These are phyloP conservation scores for Lottia scabra DNA, from an alignment of 2,888 invertebrate species.

Conservation along the genomic window DNA sequence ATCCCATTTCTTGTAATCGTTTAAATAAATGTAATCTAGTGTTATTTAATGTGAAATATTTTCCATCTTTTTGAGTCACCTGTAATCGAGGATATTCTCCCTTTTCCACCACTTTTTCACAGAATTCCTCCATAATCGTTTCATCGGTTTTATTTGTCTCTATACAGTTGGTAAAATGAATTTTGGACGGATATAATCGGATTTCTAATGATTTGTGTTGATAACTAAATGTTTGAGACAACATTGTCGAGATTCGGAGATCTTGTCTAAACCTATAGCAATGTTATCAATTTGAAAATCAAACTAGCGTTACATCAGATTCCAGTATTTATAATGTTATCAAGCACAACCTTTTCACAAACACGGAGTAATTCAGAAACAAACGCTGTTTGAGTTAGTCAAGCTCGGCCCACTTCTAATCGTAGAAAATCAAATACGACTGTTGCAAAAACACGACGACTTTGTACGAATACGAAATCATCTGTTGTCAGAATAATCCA, in stretches of 20 bases:
- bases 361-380: too few relatives aligned
- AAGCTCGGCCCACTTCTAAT: too few relatives aligned
- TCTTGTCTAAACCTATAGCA: too few relatives aligned
- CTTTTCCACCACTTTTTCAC: constrained; percentile 24
- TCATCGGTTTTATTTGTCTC: constrained; percentile 22
- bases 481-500: too few relatives aligned
- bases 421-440: too few relatives aligned
- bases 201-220: constrained; percentile 13
- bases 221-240: constrained; percentile 8
- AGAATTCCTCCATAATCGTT: constrained; percentile 24
- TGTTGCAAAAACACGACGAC: too few relatives aligned
- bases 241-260: constrained; percentile 1
- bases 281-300: too few relatives aligned
- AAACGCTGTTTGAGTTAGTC: too few relatives aligned
- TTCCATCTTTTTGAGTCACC: constrained; percentile 63
- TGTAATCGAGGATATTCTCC: constrained; percentile 57
- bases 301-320: too few relatives aligned
- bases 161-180: constrained; percentile 28
- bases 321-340: too few relatives aligned
- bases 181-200: constrained; percentile 23
- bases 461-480: too few relatives aligned
- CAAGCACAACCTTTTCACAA: too few relatives aligned
- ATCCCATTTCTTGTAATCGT: constrained; percentile 56
- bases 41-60: constrained; percentile 66
- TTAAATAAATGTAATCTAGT: constrained; percentile 58